A percentile compares a stretch with the other conserved stretches of the same genome.
Conservation (phyloP, 2,888 invertebrate genomes). For the Tillus elongatus region DNA sequence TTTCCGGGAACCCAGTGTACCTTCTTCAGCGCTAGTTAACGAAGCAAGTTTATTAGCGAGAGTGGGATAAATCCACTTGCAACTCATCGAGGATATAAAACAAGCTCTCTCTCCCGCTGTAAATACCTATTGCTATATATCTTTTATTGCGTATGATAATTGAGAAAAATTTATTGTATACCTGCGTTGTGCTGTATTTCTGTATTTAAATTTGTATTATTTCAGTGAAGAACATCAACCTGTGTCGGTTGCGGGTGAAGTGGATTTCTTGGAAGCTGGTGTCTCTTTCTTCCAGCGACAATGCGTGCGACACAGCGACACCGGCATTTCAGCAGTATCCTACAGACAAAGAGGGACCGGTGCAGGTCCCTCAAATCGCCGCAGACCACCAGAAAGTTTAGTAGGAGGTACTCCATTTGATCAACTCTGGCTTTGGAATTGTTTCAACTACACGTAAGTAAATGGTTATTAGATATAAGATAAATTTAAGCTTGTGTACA, state of each 20-base stretch:
- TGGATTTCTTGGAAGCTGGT: conserved; percentile 55
- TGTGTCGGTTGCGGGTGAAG: conserved; percentile 32
- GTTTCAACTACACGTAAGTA: conserved; percentile 57
- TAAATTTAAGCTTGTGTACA: too few species aligned
- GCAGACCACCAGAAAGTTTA: conserved; percentile 47
- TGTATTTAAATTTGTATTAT: conserved; percentile 19
- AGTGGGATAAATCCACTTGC: too few species aligned
- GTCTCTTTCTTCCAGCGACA: conserved; percentile 50
- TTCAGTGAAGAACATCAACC: conserved; percentile 34
- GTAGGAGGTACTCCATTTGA: conserved; percentile 52
- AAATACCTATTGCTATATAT: too few species aligned
- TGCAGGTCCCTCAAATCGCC: conserved; percentile 34
- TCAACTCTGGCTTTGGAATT: conserved; percentile 58
- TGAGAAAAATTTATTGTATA: too few species aligned
- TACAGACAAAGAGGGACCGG: conserved; percentile 49
- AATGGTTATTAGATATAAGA: too few species aligned
- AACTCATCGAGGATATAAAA: too few species aligned
- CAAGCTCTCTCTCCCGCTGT: too few species aligned
- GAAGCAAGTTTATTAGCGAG: too few species aligned
- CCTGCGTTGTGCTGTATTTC: too few species aligned
- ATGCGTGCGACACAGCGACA: conserved; percentile 48
- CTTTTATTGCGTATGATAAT: too few species aligned
- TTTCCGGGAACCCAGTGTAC: too few species aligned
- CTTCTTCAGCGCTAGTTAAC: too few species aligned
- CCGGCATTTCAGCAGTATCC: conserved; percentile 43